Evolutionary conservation across 2,888 invertebrate species (phyloP).

Genomic region (Lottia gigantea): DNA sequence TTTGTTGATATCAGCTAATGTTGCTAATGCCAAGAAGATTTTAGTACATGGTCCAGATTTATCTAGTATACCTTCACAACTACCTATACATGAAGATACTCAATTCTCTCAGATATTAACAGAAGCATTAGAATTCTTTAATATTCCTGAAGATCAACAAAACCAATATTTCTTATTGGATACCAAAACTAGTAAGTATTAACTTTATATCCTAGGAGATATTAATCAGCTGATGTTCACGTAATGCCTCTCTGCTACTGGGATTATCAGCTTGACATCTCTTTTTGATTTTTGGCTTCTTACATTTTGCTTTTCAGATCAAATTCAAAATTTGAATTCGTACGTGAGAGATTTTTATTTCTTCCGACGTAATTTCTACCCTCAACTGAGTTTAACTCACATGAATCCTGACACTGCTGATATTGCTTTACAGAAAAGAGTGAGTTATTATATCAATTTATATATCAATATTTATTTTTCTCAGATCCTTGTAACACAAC

Average conservation of each 20-base stretch:
- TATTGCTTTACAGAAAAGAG: slow-evolving; percentile 76
- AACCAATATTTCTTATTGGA: slow-evolving; percentile 95
- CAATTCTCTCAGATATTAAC: slow-evolving; percentile 94
- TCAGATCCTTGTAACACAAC: too few relatives aligned
- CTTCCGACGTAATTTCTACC: slow-evolving; percentile 96
- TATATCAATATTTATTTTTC: too few relatives aligned
- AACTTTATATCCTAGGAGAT: not conserved
- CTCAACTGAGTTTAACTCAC: slow-evolving; percentile 91
- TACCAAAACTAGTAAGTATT: slow-evolving; percentile 89
- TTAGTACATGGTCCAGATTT: slow-evolving; percentile 92
- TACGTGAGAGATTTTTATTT: slow-evolving; percentile 96
- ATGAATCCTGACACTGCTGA: slow-evolving; percentile 94
- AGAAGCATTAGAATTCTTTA: slow-evolving; percentile 96
- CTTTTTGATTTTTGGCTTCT: not conserved
- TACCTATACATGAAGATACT: slow-evolving; percentile 95
- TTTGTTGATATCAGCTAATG: slow-evolving; percentile 95
- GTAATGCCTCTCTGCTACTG: not conserved
- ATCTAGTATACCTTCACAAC: slow-evolving; percentile 94
- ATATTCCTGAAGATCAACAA: slow-evolving; percentile 90
- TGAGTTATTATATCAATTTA: slow-evolving; percentile 20
- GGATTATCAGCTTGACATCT: not conserved
- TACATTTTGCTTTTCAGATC: slow-evolving; percentile 74
- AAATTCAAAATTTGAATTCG: slow-evolving; percentile 94
- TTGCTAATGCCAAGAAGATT: slow-evolving; percentile 98
- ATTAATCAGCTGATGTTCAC: too few relatives aligned